A percentile compares a stretch with the other conserved stretches of the same genome.
phyloP scores from a whole-genome alignment of 2,113 vertebrate species.

The Entosphenus tridentatus region DNA sequence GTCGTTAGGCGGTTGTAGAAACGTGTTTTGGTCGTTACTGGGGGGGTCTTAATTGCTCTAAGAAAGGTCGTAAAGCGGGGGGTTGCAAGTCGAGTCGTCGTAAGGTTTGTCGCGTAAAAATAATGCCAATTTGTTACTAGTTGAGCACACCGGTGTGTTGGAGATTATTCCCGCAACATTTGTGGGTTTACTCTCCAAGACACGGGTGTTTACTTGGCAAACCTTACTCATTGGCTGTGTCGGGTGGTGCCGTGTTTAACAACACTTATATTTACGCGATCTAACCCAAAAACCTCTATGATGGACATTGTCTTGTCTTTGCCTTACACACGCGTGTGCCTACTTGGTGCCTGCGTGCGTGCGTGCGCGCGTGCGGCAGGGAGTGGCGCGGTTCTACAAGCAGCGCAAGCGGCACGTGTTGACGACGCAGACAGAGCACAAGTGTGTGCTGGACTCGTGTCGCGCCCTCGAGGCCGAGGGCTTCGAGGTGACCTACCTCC shows the following conservation, averaged over 20 bases:
- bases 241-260: too few species aligned
- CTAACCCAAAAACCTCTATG: not conserved
- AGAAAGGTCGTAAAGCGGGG: too few species aligned
- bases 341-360: too few species aligned
- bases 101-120: too few species aligned
- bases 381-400: constrained; percentile 75
- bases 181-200: not conserved
- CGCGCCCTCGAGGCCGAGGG: constrained; percentile 69
- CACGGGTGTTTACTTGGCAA: not conserved
- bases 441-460: constrained; percentile 86
- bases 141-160: not conserved
- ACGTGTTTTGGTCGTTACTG: too few species aligned
- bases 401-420: constrained; percentile 66
- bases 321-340: not conserved
- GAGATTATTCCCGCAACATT: not conserved
- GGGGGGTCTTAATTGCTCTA: too few species aligned
- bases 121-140: too few species aligned
- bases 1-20: too few species aligned
- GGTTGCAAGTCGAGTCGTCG: too few species aligned
- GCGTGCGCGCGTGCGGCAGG: constrained; percentile 22
- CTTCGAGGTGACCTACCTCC: constrained; percentile 64
- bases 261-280: not conserved
- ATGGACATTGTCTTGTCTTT: not conserved
- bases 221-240: not conserved
- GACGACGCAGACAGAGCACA: constrained; percentile 84